Evolutionary conservation across 1,140 invertebrate species (phyloP).

Genomic region (Venustaconcha ellipsiformis): DNA sequence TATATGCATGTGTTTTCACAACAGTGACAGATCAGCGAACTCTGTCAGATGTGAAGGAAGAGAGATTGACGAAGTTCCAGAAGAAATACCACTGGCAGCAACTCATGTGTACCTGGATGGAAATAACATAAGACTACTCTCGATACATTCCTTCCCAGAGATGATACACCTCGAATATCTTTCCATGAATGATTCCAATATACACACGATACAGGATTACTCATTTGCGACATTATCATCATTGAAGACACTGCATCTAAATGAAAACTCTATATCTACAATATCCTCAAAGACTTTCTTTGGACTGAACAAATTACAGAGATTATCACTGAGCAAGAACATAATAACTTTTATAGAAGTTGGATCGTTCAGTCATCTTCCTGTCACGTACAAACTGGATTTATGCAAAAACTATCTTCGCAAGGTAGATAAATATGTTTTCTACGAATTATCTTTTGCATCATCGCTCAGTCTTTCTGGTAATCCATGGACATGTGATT

Average conservation of each 20-base stretch:
- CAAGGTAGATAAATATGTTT: slow-evolving; percentile 11
- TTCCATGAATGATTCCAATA: slow-evolving; percentile 45
- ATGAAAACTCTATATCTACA: slow-evolving; percentile 37
- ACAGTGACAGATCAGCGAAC: slow-evolving; percentile 22
- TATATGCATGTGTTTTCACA: slow-evolving; percentile 35
- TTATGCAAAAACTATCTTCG: slow-evolving; percentile 38
- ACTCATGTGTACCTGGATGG: slow-evolving; percentile 44
- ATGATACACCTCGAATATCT: slow-evolving; percentile 33
- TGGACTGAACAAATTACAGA: slow-evolving; percentile 33
- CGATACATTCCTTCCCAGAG: slow-evolving; percentile 28
- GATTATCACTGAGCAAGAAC: slow-evolving; percentile 47
- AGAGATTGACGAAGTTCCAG: slow-evolving; percentile 33
- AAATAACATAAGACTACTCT: slow-evolving; percentile 38
- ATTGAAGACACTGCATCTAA: slow-evolving; percentile 38
- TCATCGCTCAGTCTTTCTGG: slow-evolving; percentile 25
- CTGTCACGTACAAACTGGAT: slow-evolving; percentile 22
- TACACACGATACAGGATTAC: slow-evolving; percentile 38
- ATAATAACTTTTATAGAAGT: slow-evolving; percentile 37
- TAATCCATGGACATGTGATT: slow-evolving; percentile 51
- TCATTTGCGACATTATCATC: slow-evolving; percentile 38
- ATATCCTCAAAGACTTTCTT: slow-evolving; percentile 32
- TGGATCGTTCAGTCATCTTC: slow-evolving; percentile 26
- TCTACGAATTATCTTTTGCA: slow-evolving; percentile 5
- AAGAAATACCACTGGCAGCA: slow-evolving; percentile 35
- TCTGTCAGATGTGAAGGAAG: slow-evolving; percentile 37